Base-by-base conservation (phyloP, 2,113 vertebrate genomes). In the Spilogale gracilis region DNA sequence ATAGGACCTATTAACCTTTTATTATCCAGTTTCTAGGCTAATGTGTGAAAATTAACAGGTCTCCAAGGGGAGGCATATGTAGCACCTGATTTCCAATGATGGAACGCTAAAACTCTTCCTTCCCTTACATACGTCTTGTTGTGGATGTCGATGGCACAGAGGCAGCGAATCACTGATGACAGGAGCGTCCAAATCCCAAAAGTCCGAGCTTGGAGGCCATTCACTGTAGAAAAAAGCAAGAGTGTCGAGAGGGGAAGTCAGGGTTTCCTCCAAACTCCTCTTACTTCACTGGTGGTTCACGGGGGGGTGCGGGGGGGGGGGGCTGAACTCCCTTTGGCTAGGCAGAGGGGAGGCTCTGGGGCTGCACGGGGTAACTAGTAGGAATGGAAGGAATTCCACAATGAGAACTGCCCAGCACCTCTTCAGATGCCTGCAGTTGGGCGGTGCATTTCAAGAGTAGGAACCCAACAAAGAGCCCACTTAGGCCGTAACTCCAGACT, bases 141-240 rank as follows among this genome's bases (percentile, higher is more conserved):
- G 97, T 99, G 99, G 97, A 99, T 99, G 97, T 99, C 99, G 20
- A 99, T 98, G 96, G 99, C 99, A 93, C 99, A 99, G 94, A 99
- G 98, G 50, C 99, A 99, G 95, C 99, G 99, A 92, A 99, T 99
- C 97, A 99, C 99, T 0, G 99, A 99, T 0, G 99, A 99, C n/a
- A 99, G 98, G 96, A 99, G 97, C 0, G 99, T 99, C 99, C 99
- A 99, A 89, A 99, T 99, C 43, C 99, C 99, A 97, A 99, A 99
- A 23, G 99, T 99, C 89, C 99, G 99, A 95, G 99, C 99, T 96
- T 99, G 99, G 91, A 99, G 99, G 83, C 99, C 99, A 71, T 99
- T 99, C 96, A 99, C 99, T 99, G 96, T 52, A 93, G 96, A 94
- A 60, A 14, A 83, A 93, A 94, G 52, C 87, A 93, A 78, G 25